phyloP scores from a whole-genome alignment of 2,797 vertebrate species.

The Ptychobarbus kaznakovi region DNA sequence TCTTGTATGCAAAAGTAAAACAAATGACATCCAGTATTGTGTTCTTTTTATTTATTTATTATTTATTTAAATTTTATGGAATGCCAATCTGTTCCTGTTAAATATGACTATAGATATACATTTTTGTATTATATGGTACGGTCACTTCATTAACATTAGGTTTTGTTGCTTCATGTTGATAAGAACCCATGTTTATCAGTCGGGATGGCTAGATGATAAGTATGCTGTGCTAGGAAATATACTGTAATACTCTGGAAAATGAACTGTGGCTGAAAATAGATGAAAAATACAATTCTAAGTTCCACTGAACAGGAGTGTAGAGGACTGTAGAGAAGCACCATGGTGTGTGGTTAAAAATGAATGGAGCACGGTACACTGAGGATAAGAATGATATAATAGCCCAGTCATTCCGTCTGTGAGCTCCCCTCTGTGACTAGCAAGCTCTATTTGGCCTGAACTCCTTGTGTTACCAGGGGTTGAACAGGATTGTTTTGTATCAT shows the following conservation, averaged over 20 bases:
- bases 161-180: not conserved
- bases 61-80: not conserved
- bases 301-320: not conserved
- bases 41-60: not conserved
- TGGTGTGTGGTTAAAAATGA: not conserved
- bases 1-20: not conserved
- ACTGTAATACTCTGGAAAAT: not conserved
- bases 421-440: constrained; percentile 13
- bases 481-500: constrained; percentile 24
- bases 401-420: not conserved
- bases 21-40: not conserved
- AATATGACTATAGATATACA: not conserved
- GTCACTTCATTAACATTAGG: not conserved
- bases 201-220: not conserved
- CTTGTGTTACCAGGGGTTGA: not conserved
- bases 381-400: not conserved
- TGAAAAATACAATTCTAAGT: not conserved
- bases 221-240: constrained; percentile 17
- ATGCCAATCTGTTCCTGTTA: not conserved
- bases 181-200: not conserved
- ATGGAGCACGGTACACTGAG: not conserved
- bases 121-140: not conserved
- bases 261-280: not conserved
- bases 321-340: not conserved
- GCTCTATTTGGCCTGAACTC: constrained; percentile 7